Evolutionary conservation across 2,888 invertebrate species (phyloP).

Genomic region (Boloria selene): DNA sequence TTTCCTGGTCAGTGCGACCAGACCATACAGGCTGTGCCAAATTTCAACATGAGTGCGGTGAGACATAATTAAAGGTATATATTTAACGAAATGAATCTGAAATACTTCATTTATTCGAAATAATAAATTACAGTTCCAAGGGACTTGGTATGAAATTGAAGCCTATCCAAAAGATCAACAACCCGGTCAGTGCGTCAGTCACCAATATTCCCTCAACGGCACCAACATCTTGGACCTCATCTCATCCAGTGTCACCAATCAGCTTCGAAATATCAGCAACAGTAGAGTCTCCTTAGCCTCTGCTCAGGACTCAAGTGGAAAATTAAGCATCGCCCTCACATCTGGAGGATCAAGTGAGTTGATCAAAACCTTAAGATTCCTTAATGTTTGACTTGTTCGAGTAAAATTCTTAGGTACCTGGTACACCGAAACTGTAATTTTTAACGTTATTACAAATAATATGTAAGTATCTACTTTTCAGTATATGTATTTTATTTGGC

Average conservation of each 20-base stretch:
- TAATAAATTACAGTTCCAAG: constrained; percentile 51
- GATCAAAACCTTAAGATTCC: neutral
- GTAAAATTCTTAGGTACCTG: too few relatives aligned
- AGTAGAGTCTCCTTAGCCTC: constrained; percentile 48
- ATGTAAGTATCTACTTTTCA: too few relatives aligned
- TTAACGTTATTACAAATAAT: too few relatives aligned
- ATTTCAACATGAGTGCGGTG: constrained; percentile 53
- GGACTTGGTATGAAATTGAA: constrained; percentile 58
- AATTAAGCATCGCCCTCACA: constrained; percentile 47
- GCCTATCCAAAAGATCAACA: constrained; percentile 56
- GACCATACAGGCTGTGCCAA: constrained; percentile 50
- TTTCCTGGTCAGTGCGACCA: constrained; percentile 64
- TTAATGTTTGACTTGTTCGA: neutral
- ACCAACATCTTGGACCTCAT: constrained; percentile 47
- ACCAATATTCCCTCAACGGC: constrained; percentile 46
- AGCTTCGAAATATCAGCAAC: constrained; percentile 44
- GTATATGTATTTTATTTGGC: too few relatives aligned
- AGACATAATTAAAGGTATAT: neutral
- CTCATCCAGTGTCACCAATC: constrained; percentile 52
- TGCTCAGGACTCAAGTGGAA: constrained; percentile 50
- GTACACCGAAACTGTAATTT: too few relatives aligned
- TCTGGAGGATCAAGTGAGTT: constrained; percentile 49
- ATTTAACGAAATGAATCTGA: too few relatives aligned
- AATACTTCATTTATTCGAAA: neutral
- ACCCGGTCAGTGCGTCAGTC: constrained; percentile 59